These are phyloP conservation scores for Idaea dimidiata DNA, from an alignment of 2,888 invertebrate species.

Conservation along the genomic window DNA sequence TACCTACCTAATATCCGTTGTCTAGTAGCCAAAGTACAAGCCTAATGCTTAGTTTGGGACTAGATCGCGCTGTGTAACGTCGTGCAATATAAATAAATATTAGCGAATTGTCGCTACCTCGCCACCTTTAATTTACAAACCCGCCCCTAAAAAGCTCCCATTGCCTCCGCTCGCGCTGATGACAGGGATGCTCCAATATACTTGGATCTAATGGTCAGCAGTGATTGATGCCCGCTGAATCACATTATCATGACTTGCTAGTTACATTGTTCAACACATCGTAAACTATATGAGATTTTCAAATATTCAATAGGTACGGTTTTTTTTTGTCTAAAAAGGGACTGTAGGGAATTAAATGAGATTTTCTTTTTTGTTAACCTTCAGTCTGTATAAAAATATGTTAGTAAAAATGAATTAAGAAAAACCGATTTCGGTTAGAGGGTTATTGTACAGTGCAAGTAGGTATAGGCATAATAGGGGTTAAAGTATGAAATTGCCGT, in stretches of 20 bases:
- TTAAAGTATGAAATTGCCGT: no score
- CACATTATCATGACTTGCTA: constrained; percentile 1
- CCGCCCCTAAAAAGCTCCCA: not conserved
- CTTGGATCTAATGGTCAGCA: not conserved
- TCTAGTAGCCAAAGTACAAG: no score
- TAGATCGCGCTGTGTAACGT: no score
- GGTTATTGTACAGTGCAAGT: no score
- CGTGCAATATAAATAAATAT: no score
- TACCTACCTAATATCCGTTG: no score
- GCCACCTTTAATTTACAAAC: not conserved
- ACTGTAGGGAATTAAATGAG: not conserved
- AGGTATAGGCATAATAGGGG: no score
- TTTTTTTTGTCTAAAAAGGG: not conserved
- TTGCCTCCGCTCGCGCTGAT: not conserved
- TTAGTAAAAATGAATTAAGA: no score
- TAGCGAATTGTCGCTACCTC: not conserved
- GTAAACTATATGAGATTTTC: not conserved
- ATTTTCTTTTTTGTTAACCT: not conserved
- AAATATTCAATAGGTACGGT: not conserved
- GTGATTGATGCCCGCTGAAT: constrained; percentile 1
- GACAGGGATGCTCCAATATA: not conserved
- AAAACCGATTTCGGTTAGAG: no score
- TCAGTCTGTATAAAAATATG: not conserved
- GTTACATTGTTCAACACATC: not conserved
- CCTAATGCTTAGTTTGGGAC: no score